Conservation (phyloP, 2,113 vertebrate species). For the Zosterops hypoxanthus region DNA sequence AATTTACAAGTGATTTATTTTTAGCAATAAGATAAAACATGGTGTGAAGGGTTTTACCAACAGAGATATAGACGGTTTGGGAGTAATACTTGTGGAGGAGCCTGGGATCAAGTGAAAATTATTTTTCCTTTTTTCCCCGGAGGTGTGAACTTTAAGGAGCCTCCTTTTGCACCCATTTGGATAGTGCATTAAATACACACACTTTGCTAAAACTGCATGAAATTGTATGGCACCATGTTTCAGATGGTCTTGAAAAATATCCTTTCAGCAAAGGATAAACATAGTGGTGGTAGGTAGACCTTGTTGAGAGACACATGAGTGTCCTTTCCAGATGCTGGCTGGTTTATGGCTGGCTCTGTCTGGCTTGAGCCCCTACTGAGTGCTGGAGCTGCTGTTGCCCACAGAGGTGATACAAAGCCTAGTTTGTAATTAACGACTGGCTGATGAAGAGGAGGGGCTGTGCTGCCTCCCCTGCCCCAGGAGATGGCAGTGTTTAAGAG, state of each 20-base stretch:
- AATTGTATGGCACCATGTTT: background rate
- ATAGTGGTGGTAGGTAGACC: background rate
- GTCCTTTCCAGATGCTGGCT: background rate
- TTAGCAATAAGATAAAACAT: conserved; percentile 75
- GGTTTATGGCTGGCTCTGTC: background rate
- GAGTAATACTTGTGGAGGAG: conserved; percentile 14
- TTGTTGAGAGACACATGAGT: background rate
- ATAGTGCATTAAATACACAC: background rate
- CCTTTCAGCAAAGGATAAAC: background rate
- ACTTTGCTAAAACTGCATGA: background rate
- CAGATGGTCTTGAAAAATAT: background rate
- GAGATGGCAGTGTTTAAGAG: conserved; percentile 68
- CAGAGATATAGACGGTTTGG: background rate
- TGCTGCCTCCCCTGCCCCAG: conserved; percentile 31
- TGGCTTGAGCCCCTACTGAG: background rate
- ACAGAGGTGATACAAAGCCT: background rate
- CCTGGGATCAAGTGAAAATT: conserved; percentile 36
- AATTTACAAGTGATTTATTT: conserved; percentile 83
- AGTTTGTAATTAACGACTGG: accelerated
- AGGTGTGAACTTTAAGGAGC: background rate
- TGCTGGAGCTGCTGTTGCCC: background rate
- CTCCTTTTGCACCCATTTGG: background rate
- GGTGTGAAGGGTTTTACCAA: conserved; percentile 67
- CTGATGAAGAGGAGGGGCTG: background rate
- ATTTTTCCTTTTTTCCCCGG: background rate